Conservation (phyloP, 1,140 invertebrate species). For the Frieseomelitta varia region DNA sequence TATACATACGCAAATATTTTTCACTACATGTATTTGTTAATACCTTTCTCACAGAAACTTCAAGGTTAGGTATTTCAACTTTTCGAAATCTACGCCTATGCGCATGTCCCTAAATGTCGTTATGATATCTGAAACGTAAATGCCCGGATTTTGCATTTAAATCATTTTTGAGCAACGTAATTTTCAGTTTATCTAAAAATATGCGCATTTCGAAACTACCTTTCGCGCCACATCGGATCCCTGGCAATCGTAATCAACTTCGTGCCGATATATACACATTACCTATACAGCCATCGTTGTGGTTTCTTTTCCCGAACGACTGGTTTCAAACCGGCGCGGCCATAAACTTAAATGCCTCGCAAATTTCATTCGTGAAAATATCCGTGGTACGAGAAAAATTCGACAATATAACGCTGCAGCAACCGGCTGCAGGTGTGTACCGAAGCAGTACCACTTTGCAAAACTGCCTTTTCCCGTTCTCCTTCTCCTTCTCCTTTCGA, state of each 20-base stretch:
- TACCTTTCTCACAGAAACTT: background rate
- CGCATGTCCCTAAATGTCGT: background rate
- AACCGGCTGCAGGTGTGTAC: slow-evolving; percentile 51
- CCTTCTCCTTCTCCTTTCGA: slow-evolving; percentile 43
- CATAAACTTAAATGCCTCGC: slow-evolving; percentile 1
- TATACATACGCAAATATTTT: no score
- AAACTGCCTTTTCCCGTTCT: slow-evolving; percentile 37
- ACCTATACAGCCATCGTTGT: background rate
- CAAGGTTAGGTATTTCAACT: background rate
- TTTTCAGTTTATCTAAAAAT: background rate
- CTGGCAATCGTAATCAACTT: background rate
- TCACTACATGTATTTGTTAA: background rate
- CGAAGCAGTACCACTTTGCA: slow-evolving; percentile 59
- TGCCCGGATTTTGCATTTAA: background rate
- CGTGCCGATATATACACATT: background rate
- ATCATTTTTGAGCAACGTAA: background rate
- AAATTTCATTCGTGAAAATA: slow-evolving; percentile 39
- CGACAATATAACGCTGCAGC: slow-evolving; percentile 54
- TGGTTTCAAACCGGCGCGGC: background rate
- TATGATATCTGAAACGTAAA: background rate
- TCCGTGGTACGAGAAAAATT: slow-evolving; percentile 60
- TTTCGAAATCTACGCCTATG: background rate
- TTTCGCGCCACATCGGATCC: background rate
- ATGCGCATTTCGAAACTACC: background rate
- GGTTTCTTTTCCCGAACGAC: slow-evolving; percentile 1